Evolutionary conservation across 2,113 vertebrate genomes (phyloP).

Genomic region (Zapus hudsonius): DNA sequence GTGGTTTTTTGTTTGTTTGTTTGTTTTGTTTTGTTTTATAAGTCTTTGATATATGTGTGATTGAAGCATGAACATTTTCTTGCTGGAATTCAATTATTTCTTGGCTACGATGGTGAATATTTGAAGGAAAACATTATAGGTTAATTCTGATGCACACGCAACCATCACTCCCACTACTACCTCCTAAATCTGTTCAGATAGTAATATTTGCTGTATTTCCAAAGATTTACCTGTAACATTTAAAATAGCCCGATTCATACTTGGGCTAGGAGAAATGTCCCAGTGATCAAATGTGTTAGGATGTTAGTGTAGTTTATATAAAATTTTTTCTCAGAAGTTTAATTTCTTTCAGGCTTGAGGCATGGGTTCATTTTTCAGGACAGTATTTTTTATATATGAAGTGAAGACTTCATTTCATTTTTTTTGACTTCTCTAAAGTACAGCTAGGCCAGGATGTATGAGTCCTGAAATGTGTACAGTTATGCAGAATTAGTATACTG

Average conservation of each 20-base stretch:
- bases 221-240: background rate
- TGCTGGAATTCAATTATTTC: conserved; percentile 38
- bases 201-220: conserved; percentile 13
- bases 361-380: conserved; percentile 50
- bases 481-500: no score
- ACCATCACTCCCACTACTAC: background rate
- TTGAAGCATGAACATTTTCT: conserved; percentile 26
- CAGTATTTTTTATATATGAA: conserved; percentile 7
- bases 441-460: background rate
- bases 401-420: conserved; percentile 42
- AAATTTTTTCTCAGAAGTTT: conserved; percentile 2
- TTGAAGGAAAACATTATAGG: conserved; percentile 33
- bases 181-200: background rate
- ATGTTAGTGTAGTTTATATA: background rate
- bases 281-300: background rate
- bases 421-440: conserved; percentile 16
- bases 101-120: background rate
- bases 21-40: no score
- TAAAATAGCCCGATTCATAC: no score
- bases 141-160: background rate
- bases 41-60: no score
- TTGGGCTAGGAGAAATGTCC: conserved; percentile 19
- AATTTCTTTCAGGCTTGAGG: conserved; percentile 54
- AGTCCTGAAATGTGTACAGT: no score
- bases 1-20: no score